Evolutionary conservation across 1,140 invertebrate species (phyloP).

Genomic region (Harlomillsia oculata): DNA sequence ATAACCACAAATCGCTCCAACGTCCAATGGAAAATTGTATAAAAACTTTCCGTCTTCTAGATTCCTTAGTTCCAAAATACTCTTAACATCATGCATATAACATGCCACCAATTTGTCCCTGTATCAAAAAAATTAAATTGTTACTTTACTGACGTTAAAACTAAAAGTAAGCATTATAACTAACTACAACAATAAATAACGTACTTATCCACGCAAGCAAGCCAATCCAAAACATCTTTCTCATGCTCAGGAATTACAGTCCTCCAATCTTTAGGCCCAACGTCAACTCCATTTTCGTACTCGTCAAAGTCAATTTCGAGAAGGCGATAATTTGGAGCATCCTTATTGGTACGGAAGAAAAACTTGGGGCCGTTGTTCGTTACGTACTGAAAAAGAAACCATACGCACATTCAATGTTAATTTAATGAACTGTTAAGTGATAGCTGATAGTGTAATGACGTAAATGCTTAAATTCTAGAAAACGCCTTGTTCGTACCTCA

Average conservation of each 20-base stretch:
- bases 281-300: too few species aligned
- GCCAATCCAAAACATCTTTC: background rate
- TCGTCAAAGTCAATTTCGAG: background rate
- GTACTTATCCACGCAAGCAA: background rate
- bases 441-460: background rate
- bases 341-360: slow-evolving; percentile 5
- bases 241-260: background rate
- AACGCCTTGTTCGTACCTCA: too few species aligned
- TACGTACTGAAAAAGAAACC: slow-evolving; percentile 1
- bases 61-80: slow-evolving; percentile 61
- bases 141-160: background rate
- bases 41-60: slow-evolving; percentile 61
- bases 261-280: background rate
- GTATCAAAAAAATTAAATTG: background rate
- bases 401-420: background rate
- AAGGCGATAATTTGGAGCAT: background rate
- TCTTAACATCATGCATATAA: slow-evolving; percentile 14
- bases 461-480: too few species aligned
- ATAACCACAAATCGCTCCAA: slow-evolving; percentile 66
- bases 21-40: slow-evolving; percentile 60
- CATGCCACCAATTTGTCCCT: slow-evolving; percentile 9
- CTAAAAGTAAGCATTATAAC: background rate
- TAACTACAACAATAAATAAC: background rate
- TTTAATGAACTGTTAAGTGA: background rate
- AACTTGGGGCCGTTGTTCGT: slow-evolving; percentile 2